These are phyloP conservation scores for Smittia aterrima DNA, from an alignment of 2,888 invertebrate species.

Conservation along the genomic window DNA sequence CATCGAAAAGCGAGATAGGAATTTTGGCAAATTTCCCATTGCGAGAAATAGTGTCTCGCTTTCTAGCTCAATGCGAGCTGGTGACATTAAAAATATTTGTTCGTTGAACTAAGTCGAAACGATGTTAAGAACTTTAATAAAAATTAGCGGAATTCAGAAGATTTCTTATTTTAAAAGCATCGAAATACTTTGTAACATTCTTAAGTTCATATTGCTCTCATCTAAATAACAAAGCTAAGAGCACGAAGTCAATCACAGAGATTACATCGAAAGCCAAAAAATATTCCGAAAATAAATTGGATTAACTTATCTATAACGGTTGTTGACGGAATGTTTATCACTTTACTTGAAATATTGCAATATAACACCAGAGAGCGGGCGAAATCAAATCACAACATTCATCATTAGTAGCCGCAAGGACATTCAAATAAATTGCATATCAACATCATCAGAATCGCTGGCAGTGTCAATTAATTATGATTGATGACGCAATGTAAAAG, in stretches of 20 bases:
- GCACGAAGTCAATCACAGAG: too few relatives aligned
- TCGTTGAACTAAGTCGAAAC: background rate
- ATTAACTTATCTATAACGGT: background rate
- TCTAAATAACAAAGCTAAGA: too few relatives aligned
- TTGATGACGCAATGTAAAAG: background rate
- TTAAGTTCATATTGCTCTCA: too few relatives aligned
- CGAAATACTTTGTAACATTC: too few relatives aligned
- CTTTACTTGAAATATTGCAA: background rate
- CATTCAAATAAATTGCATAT: background rate
- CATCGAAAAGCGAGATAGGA: background rate
- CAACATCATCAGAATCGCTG: background rate
- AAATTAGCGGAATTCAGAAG: too few relatives aligned
- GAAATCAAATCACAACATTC: background rate
- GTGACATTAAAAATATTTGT: background rate
- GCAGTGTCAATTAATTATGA: slow-evolving; percentile 14
- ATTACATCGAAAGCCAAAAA: too few relatives aligned
- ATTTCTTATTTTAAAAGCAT: too few relatives aligned
- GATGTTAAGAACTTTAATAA: too few relatives aligned
- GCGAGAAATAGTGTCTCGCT: background rate
- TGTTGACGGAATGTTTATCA: background rate
- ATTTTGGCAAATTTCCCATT: slow-evolving; percentile 11
- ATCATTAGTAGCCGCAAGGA: background rate
- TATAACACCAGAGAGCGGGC: background rate
- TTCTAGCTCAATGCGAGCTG: background rate
- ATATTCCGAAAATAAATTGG: too few relatives aligned